Evolutionary conservation across 2,797 vertebrate genomes (phyloP).

Genomic region (Hippocampus kuda): DNA sequence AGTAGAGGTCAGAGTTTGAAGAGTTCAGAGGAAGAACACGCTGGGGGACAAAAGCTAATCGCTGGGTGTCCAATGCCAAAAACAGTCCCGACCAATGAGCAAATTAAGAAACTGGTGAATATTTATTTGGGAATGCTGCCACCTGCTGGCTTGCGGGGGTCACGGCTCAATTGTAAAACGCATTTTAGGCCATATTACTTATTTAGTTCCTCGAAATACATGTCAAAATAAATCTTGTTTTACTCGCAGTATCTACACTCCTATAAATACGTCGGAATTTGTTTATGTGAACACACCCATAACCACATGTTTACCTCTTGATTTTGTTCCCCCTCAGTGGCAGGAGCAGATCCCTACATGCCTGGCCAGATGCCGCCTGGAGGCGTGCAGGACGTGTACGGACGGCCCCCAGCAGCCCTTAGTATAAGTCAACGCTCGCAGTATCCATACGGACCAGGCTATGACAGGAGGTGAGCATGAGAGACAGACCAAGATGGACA

Average conservation of each 20-base stretch:
- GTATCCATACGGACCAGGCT: slow-evolving; percentile 82
- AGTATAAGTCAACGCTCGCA: slow-evolving; percentile 88
- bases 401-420: slow-evolving; percentile 74
- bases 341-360: slow-evolving; percentile 87
- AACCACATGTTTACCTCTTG: background rate
- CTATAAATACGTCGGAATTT: background rate
- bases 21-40: background rate
- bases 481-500: background rate
- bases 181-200: background rate
- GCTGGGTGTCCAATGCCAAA: slow-evolving; percentile 7
- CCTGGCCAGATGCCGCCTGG: slow-evolving; percentile 84
- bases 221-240: background rate
- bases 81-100: slow-evolving; percentile 45
- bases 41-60: background rate
- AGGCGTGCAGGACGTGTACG: slow-evolving; percentile 90
- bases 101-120: slow-evolving; percentile 19
- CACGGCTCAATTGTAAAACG: background rate
- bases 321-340: slow-evolving; percentile 62
- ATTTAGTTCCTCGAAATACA: background rate
- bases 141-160: slow-evolving; percentile 51
- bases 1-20: background rate
- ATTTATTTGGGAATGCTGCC: slow-evolving; percentile 55
- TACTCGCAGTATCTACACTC: background rate
- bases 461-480: slow-evolving; percentile 82
- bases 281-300: background rate